Evolutionary conservation across 2,113 vertebrate species (phyloP).

Genomic region (Alces alces): DNA sequence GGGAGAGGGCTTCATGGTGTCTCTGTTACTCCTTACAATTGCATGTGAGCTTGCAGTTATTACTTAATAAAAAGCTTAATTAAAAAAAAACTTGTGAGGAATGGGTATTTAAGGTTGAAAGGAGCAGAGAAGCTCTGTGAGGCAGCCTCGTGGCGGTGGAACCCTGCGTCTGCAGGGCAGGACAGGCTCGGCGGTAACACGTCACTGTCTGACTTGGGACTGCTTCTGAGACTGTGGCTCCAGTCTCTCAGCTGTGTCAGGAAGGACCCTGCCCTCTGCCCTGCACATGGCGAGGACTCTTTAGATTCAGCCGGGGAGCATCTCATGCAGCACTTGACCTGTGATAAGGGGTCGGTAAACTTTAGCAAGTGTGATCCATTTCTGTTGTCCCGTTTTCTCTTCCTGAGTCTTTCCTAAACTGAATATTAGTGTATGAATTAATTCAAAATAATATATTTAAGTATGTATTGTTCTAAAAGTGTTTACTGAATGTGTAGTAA

Average conservation of each 20-base stretch:
- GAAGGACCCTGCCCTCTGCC: not conserved
- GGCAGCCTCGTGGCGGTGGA: not conserved
- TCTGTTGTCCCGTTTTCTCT: not conserved
- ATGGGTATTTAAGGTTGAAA: not conserved
- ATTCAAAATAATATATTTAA: not conserved
- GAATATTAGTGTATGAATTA: not conserved
- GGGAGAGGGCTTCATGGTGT: not conserved
- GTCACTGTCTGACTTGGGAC: not conserved
- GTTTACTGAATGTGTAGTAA: not conserved
- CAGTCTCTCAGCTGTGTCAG: not conserved
- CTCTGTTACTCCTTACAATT: not conserved
- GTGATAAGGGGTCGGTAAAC: not conserved
- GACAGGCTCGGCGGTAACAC: accelerated
- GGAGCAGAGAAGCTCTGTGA: not conserved
- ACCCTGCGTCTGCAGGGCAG: not conserved
- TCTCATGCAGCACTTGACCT: not conserved
- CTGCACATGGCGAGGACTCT: not conserved
- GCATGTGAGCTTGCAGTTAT: not conserved
- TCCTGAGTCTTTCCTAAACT: not conserved
- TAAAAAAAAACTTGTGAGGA: not conserved
- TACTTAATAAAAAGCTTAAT: not conserved
- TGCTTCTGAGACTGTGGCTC: not conserved
- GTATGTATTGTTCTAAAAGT: not conserved
- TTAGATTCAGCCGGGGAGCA: not conserved
- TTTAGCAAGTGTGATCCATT: not conserved